Evolutionary conservation across 2,113 vertebrate species (phyloP), one percentile per base, ranked within the genome.

Genomic region (Meles meles): DNA sequence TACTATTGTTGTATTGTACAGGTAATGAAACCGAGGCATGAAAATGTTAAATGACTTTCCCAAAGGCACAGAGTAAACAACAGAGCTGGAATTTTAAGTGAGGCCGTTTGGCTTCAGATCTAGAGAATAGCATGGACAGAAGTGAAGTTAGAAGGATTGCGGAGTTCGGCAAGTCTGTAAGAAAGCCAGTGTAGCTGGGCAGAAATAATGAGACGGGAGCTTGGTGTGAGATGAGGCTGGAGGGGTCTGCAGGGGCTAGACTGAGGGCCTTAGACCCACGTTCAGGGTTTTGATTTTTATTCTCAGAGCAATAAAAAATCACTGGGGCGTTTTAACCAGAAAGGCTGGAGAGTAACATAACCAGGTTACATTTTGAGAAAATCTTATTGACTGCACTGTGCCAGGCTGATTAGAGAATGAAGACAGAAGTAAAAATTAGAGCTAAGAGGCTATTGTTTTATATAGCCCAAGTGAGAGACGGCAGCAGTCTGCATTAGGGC

Each of bases 161-260:
- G 39, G 39, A 34, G 44, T 77, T n/a, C 76, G 5, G 23, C 23
- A 55, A 67, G 13, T 27, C 23, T 69, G 1, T 55, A 34, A 72
- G 57, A 61, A 88, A 77, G 37, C 17, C 39, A 57, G 17, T 7
- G 6, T 4, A 1, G 6, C 4, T 57, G 69, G 7, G n/a, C 57
- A 90, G 71, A 76, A 80, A 14, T 55, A 52, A 39, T 5, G 31
- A 89, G 47, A n/a, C 27, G n/a, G 39, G 29, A 61, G 21, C 12
- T 8, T 47, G 42, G 37, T 47, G 7, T 69, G 34, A 76, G 42
- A 87, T 31, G 37, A 27, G 11, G 61, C 18, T n/a, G 29, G 47
- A 74, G 8, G 31, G 23, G 12, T 18, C 17, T 0, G 29, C 1
- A 14, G 23, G 21, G 15, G 7, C 6, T 17, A 57, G 13, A 0